phyloP scores from a whole-genome alignment of 2,113 vertebrate genomes.

The Anser cygnoides region DNA sequence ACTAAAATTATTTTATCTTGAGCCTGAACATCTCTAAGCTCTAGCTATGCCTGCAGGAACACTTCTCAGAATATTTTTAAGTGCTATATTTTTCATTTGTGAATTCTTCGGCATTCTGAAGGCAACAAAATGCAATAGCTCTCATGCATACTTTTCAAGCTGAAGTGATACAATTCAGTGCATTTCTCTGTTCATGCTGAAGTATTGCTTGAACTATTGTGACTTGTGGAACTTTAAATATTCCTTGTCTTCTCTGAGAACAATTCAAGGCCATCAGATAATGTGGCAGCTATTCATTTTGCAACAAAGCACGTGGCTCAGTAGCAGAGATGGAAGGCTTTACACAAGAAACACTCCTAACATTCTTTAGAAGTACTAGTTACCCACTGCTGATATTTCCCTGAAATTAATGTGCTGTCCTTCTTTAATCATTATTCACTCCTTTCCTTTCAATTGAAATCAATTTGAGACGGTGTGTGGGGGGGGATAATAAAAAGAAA shows the following conservation, averaged over 20 bases:
- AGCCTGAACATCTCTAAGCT: background rate
- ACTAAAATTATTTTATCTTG: background rate
- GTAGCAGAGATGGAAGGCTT: slow-evolving; percentile 56
- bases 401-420: slow-evolving; percentile 48
- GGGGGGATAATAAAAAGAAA: background rate
- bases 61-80: background rate
- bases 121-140: background rate
- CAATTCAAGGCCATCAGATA: slow-evolving; percentile 78
- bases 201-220: slow-evolving; percentile 61
- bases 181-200: slow-evolving; percentile 22
- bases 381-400: slow-evolving; percentile 34
- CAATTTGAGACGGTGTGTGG: background rate
- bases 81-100: background rate
- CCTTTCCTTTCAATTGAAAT: slow-evolving; percentile 38
- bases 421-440: slow-evolving; percentile 54
- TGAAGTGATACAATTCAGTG: background rate
- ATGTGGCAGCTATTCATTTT: slow-evolving; percentile 66
- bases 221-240: slow-evolving; percentile 58
- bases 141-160: background rate
- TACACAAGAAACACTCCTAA: slow-evolving; percentile 30
- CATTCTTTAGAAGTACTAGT: slow-evolving; percentile 41
- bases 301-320: slow-evolving; percentile 28
- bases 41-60: background rate
- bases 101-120: background rate
- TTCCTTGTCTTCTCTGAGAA: slow-evolving; percentile 63